Evolutionary conservation across 2,113 vertebrate genomes (phyloP), one percentile per base, ranked within the genome.

Genomic region (Petromus typicus): DNA sequence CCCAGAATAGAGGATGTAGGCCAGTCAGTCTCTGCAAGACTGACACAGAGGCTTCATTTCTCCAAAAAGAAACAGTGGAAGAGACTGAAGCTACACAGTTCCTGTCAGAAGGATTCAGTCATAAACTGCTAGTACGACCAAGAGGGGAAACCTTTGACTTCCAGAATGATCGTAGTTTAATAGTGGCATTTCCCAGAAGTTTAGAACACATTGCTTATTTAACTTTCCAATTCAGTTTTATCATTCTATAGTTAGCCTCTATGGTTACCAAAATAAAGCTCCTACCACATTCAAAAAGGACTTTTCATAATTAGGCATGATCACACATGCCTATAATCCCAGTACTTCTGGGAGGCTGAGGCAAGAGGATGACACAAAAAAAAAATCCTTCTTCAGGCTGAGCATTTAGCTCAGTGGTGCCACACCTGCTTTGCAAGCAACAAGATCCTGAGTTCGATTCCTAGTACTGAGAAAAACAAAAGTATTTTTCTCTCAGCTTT

Each of bases 41-140:
- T 51, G 48, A 51, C 10, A 51, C 6, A 7, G 48, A n/a, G 61
- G 27, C 22, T 90, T 96, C 90, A 87, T 84, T 59, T 93, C 81
- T 92, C 27, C 30, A 51, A 94, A 76, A 75, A 84, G 48, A 89
- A 93, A 82, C 89, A 61, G 40, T 32, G 92, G n/a, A 79, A 93
- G 54, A n/a, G 59, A 64, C 45, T 51, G 32, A 89, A 64, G 67
- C 20, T 66, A 43, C 64, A 32, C 1, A 30, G 87, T 92, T 92
- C 43, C 54, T 56, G 88, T 57, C 20, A 83, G 51, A 14, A 45
- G 16, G 37, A 84, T 81, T 92, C 61, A 75, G 30, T 34, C 88
- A 14, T 86, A 82, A 95, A 73, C 56, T 23, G 43, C 34, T 79
- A 43, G 56, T 30, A 79, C 83, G 43, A 86, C 22, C 86, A 45